phyloP scores from a whole-genome alignment of 2,888 invertebrate species.

The Nomada ruficornis region DNA sequence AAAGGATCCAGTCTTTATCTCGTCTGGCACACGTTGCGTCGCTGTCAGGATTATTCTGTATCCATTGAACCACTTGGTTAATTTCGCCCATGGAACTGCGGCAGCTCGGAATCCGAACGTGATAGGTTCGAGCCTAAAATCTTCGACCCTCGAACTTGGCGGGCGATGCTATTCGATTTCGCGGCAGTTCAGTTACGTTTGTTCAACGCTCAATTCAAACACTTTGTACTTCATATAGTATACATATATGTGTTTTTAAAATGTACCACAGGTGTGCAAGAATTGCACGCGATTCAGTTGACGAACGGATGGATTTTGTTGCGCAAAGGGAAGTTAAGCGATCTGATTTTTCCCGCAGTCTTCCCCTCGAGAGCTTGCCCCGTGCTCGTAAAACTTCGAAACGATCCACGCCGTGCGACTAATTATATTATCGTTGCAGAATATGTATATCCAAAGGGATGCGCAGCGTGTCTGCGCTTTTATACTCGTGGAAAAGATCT shows the following conservation, averaged over 20 bases:
- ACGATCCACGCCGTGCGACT: constrained; percentile 16
- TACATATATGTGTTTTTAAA: too few species aligned
- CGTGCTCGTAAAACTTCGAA: constrained; percentile 1
- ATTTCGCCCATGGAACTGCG: constrained; percentile 64
- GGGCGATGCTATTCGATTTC: too few species aligned
- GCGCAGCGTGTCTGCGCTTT: not conserved
- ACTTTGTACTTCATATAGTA: too few species aligned
- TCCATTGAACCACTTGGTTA: constrained; percentile 65
- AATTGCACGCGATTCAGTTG: too few species aligned
- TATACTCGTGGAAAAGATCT: constrained; percentile 23
- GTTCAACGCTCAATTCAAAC: too few species aligned
- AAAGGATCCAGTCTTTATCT: constrained; percentile 71
- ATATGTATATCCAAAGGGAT: constrained; percentile 18
- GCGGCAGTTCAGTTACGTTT: too few species aligned
- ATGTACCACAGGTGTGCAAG: too few species aligned
- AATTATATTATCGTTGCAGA: constrained; percentile 33
- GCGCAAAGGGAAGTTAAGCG: too few species aligned
- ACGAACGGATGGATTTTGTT: too few species aligned
- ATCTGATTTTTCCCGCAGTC: not conserved
- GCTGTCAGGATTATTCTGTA: constrained; percentile 67
- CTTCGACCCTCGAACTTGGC: not conserved
- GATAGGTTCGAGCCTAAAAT: constrained; percentile 32
- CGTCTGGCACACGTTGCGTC: constrained; percentile 67
- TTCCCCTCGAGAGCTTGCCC: not conserved
- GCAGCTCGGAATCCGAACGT: constrained; percentile 27